A percentile compares a stretch with the other conserved stretches of the same genome.
These are phyloP conservation scores for Chymomyza fuscimana DNA, from an alignment of 2,888 invertebrate species.

Conservation along the genomic window DNA sequence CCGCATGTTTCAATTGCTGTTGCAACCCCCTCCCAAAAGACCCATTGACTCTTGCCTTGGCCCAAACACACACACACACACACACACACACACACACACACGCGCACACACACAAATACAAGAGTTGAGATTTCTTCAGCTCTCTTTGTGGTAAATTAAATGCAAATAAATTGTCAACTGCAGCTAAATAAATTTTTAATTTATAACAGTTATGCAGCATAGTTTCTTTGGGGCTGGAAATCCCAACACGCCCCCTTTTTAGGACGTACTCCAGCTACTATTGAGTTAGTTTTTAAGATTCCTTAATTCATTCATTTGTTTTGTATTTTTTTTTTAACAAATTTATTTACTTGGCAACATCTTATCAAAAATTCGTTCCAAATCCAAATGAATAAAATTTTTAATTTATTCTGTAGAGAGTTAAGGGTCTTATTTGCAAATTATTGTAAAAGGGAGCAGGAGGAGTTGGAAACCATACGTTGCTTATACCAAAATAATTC, in stretches of 20 bases:
- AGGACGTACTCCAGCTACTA: neutral
- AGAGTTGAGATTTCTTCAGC: neutral
- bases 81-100: too few relatives aligned
- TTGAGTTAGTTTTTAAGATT: neutral
- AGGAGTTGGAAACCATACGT: too few relatives aligned
- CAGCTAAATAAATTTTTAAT: slow-evolving; percentile 73
- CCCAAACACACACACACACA: neutral
- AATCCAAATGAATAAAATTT: neutral
- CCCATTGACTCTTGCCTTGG: neutral
- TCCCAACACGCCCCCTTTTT: neutral
- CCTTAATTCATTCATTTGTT: neutral
- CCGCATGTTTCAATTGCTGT: neutral
- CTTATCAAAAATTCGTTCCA: neutral
- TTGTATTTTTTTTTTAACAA: neutral
- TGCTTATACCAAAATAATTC: too few relatives aligned
- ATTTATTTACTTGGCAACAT: neutral
- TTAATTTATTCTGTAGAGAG: neutral
- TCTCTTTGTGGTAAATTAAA: slow-evolving; percentile 69
- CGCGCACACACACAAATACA: neutral
- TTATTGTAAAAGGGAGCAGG: too few relatives aligned
- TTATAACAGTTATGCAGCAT: slow-evolving; percentile 59
- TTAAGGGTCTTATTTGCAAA: too few relatives aligned
- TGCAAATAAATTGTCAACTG: slow-evolving; percentile 74
- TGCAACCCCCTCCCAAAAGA: neutral
- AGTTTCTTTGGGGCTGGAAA: neutral